phyloP scores from a whole-genome alignment of 2,113 vertebrate species.

The Podarcis muralis region DNA sequence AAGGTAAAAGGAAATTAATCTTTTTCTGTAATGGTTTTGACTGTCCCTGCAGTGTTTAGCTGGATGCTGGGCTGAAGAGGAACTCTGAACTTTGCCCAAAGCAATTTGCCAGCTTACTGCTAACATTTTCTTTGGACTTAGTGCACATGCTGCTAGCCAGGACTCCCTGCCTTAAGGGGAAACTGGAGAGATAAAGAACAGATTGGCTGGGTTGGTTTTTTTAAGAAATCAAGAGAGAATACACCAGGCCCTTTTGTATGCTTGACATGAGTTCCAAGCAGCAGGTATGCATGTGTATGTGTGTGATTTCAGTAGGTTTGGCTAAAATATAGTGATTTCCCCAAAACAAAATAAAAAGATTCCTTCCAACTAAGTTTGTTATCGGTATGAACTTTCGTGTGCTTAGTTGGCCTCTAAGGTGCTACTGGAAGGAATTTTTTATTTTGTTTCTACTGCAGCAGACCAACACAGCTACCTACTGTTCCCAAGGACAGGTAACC shows the following conservation, averaged over 20 bases:
- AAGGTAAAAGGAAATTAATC: not conserved
- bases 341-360: too few relatives aligned
- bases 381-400: too few relatives aligned
- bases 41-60: slow-evolving; percentile 20
- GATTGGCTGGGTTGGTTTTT: slow-evolving; percentile 31
- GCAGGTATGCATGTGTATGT: not conserved
- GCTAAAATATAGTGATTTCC: not conserved
- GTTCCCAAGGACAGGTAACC: too few relatives aligned
- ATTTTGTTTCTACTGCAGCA: too few relatives aligned
- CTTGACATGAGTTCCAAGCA: not conserved
- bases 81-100: slow-evolving; percentile 49
- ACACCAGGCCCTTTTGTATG: not conserved
- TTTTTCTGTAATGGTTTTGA: not conserved
- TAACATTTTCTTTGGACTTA: slow-evolving; percentile 56
- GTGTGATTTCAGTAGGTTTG: not conserved
- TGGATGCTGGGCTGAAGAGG: slow-evolving; percentile 23
- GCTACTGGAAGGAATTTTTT: too few relatives aligned
- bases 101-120: slow-evolving; percentile 4
- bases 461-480: too few relatives aligned
- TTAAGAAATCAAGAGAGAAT: slow-evolving; percentile 49
- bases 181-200: not conserved
- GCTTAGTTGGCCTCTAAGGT: too few relatives aligned
- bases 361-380: too few relatives aligned
- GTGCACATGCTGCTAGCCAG: slow-evolving; percentile 46
- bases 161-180: slow-evolving; percentile 26